Base-by-base conservation (phyloP, 2,113 vertebrate species). In the Jacana jacana region DNA sequence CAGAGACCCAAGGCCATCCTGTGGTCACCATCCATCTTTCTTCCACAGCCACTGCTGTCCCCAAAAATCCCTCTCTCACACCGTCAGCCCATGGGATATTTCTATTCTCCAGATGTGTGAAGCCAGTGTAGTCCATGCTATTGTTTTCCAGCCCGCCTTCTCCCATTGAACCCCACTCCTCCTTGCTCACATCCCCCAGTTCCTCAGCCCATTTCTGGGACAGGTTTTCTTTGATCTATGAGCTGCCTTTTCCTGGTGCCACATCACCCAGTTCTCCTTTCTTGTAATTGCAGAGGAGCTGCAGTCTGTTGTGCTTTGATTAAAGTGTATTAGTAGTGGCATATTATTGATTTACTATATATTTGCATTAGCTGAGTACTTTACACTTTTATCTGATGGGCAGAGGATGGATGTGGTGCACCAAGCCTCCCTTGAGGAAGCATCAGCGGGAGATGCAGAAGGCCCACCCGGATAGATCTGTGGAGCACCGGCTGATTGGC, bases 321-420 rank as follows among this genome's bases (percentile, higher is more conserved):
- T 95, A 92, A 85, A 86, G 87, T 76, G 65, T 92, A 93, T 92
- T 92, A 93, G 84, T 61, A 87, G 86, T 81, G 91, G 81, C 30
- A 37, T 16, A 84, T 85, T 95, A 95, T 95, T 91, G 96, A 97
- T 93, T 97, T 93, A 91, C 89, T 84, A 72, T 37, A 79, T 69
- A 84, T 95, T 87, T 95, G 95, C 93, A 79, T 93, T 89, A 93
- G 86, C 86, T 92, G 91, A 95, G 91, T 39, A 71, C 73, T 91
- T 91, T 33, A 37, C 42, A 42, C 83, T 86, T 84, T 94, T 95
- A 95, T 96, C 95, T 95, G 95, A 95, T 95, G 94, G 95, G 91
- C 95, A 91, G 20, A 23, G 81, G 52, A n/a, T 2, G 35, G 92
- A 55, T 48, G 18, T 0, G 5, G 69, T 6, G 48, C 83, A 25